A percentile compares a stretch with the other conserved stretches of the same genome.
phyloP scores from a whole-genome alignment of 2,888 invertebrate species.

The Periphyllus acericola region DNA sequence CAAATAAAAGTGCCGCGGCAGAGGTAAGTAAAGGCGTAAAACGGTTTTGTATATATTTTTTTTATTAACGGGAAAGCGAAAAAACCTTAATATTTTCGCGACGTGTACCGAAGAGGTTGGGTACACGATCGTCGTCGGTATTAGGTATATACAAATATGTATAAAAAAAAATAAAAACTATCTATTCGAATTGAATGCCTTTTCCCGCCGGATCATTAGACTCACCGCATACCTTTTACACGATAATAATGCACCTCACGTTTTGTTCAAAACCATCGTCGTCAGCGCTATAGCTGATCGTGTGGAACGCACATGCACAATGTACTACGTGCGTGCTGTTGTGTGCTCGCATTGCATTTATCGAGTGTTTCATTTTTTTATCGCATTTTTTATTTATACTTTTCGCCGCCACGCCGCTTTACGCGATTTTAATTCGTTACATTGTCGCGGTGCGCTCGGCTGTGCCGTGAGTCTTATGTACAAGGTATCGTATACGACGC shows the following conservation, averaged over 20 bases:
- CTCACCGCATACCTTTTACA: background rate
- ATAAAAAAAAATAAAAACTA: too few species aligned
- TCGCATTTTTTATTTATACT: background rate
- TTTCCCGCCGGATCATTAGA: constrained; percentile 8
- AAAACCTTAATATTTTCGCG: background rate
- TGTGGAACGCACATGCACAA: constrained; percentile 36
- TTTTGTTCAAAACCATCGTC: constrained; percentile 21
- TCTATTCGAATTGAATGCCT: background rate
- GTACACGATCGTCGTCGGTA: too few species aligned
- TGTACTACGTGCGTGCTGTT: background rate
- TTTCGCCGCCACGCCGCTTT: background rate
- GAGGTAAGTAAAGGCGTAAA: background rate
- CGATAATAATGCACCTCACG: background rate
- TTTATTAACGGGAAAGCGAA: background rate
- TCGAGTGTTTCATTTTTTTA: background rate
- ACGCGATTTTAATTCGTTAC: constrained; percentile 43
- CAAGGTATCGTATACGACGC: background rate
- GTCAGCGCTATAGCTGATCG: background rate
- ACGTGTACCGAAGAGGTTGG: background rate
- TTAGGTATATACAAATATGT: too few species aligned
- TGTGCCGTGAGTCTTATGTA: background rate
- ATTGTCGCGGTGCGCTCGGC: background rate
- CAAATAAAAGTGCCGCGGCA: background rate
- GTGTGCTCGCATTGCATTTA: background rate
- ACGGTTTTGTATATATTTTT: background rate